Evolutionary conservation across 1,140 invertebrate species (phyloP).

Genomic region (Drosophila mojavensis): DNA sequence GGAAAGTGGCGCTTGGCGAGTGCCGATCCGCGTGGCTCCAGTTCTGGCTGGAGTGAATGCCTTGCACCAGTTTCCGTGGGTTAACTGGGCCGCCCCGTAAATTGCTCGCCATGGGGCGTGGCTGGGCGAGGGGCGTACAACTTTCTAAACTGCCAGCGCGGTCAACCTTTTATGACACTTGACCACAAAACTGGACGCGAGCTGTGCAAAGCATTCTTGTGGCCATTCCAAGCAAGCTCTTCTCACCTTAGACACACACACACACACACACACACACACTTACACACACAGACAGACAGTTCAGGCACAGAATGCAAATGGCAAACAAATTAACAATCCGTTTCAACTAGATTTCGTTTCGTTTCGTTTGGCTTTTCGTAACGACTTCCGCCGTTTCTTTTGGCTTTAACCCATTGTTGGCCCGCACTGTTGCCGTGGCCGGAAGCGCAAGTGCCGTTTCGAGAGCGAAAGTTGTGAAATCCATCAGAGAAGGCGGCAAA

Average conservation of each 20-base stretch:
- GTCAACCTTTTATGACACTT: conserved; percentile 68
- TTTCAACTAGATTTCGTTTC: conserved; percentile 29
- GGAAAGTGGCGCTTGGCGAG: conserved; percentile 20
- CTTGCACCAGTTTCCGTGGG: conserved; percentile 73
- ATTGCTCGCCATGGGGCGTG: conserved; percentile 6
- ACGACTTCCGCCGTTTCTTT: conserved; percentile 64
- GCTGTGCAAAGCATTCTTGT: neutral
- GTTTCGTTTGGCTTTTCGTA: conserved; percentile 50
- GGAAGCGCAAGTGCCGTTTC: conserved; percentile 57
- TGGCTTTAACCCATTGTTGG: conserved; percentile 63
- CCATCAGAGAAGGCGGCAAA: conserved; percentile 52
- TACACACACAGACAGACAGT: neutral
- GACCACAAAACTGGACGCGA: conserved; percentile 58
- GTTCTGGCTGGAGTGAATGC: conserved; percentile 66
- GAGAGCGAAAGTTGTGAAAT: conserved; percentile 79
- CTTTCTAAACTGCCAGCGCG: conserved; percentile 65
- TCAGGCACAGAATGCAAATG: conserved; percentile 55
- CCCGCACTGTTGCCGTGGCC: conserved; percentile 3
- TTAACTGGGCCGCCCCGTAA: conserved; percentile 51
- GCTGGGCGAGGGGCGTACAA: conserved; percentile 32
- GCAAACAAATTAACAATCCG: conserved; percentile 73
- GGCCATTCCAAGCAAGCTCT: neutral
- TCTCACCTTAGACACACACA: conserved; percentile 45
- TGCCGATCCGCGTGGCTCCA: neutral
- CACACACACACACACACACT: no score